Conservation (phyloP, 92 coral and sea anemone genomes). For the Phenganax subtilis region DNA sequence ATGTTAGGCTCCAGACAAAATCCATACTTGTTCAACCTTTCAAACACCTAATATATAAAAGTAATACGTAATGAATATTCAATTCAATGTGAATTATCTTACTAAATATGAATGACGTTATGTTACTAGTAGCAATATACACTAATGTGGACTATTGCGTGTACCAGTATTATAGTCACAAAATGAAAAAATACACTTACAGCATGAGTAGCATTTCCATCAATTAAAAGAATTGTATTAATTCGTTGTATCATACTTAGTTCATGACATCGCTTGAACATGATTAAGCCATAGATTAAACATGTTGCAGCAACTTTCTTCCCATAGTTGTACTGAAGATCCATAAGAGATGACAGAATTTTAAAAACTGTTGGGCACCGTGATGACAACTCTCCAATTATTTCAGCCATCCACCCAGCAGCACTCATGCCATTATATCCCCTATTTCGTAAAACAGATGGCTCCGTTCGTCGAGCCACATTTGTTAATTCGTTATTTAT, state of each 20-base stretch:
- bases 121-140: no score
- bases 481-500: constrained; percentile 48
- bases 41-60: not conserved
- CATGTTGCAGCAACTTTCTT: constrained; percentile 2
- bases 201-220: not conserved
- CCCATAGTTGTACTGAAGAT: not conserved
- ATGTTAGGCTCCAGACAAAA: constrained; percentile 10
- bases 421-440: constrained; percentile 42
- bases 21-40: not conserved
- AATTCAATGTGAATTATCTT: no score
- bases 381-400: constrained; percentile 2
- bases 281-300: constrained; percentile 8
- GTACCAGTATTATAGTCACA: no score
- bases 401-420: constrained; percentile 39
- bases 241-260: not conserved
- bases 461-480: constrained; percentile 51
- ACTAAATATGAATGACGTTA: no score
- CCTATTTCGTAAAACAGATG: constrained; percentile 42
- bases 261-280: constrained; percentile 7
- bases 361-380: constrained; percentile 10
- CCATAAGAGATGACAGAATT: constrained; percentile 9
- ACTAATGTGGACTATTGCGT: no score
- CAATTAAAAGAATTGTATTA: not conserved
- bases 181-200: constrained; percentile 7
- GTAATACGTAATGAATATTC: no score